Base-by-base conservation (phyloP, 1,140 invertebrate species). In the Orius laevigatus region DNA sequence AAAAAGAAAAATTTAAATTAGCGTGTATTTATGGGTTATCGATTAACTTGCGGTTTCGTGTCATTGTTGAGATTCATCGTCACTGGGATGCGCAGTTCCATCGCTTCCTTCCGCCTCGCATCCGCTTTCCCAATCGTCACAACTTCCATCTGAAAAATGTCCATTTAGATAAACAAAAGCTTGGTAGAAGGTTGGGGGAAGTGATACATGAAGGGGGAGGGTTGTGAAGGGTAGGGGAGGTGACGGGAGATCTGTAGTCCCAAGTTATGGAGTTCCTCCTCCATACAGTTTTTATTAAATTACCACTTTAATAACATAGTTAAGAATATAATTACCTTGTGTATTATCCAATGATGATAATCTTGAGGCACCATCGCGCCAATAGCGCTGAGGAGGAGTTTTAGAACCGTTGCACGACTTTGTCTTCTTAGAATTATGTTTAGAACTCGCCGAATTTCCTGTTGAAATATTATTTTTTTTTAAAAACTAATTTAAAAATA, bases 371-470 rank as follows among this genome's bases (percentile, higher is more conserved):
- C 38, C 51, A 47, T 51, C 50, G 36, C 50, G 52, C 55, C 55
- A 56, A 34, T 52, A 53, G 20, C 55, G 36, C 20, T 56, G 55
- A 25, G 52, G 34, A 3, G 52, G 52, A 16, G 44, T 46, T 48
- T 55, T 51, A 8, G 32, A 12, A 16, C 49, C 52, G 49, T 42
- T 53, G 25, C 44, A 34, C 6, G 39, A 19, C 20, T 56, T 56
- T 16, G 19, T 34, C 41, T 54, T 56, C 34, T 53, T 56, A 14
- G 16, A 16, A 19, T 12, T 14, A 16, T 31, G 8, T 25, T 43
- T 44, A 31, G 14, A 15, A 39, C 39, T 52, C 9, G 43, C 45
- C 32, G 42, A 43, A 25, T 34, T 48, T 33, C 49, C 42, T 44
- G 38, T n/a, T 44, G 25, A 35, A 10, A 32, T 44, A 12, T 39